Conservation (phyloP, 2,888 invertebrate genomes). For the Orthonychiurus folsomi region DNA sequence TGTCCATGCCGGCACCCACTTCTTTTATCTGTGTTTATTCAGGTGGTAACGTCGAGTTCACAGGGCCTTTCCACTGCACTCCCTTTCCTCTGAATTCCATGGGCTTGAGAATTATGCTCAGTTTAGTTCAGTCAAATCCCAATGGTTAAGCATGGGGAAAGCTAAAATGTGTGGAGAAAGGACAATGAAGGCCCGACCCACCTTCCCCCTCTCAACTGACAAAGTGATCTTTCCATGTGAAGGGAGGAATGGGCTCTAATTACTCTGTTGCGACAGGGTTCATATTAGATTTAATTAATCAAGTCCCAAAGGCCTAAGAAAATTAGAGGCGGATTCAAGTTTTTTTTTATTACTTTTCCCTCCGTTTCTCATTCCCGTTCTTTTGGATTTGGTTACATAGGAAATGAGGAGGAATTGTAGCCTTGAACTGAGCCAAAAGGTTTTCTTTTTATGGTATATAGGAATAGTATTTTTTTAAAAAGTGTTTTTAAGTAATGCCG, state of each 20-base stretch:
- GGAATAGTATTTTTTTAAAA: too few relatives aligned
- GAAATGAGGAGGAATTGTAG: too few relatives aligned
- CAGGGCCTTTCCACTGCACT: not conserved
- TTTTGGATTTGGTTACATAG: constrained; percentile 16
- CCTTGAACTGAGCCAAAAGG: too few relatives aligned
- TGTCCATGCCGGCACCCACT: not conserved
- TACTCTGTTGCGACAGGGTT: constrained; percentile 26
- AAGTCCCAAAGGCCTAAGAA: constrained; percentile 32
- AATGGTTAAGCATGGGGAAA: too few relatives aligned
- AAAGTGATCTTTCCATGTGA: too few relatives aligned
- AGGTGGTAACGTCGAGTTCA: constrained; percentile 25
- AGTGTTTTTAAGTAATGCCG: too few relatives aligned
- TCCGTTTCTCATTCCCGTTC: too few relatives aligned
- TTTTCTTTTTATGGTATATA: too few relatives aligned
- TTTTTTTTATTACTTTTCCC: constrained; percentile 24
- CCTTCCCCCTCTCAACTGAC: too few relatives aligned
- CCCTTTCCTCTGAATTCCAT: not conserved
- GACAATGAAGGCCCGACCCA: not conserved
- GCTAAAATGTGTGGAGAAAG: not conserved
- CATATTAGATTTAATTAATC: constrained; percentile 40
- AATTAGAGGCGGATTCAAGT: constrained; percentile 30
- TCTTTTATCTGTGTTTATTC: constrained; percentile 41
- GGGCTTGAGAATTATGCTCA: too few relatives aligned
- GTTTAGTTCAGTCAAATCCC: too few relatives aligned
- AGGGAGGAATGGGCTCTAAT: too few relatives aligned